Conservation (phyloP, 2,888 invertebrate genomes). For the Ypsolopha scabrella region DNA sequence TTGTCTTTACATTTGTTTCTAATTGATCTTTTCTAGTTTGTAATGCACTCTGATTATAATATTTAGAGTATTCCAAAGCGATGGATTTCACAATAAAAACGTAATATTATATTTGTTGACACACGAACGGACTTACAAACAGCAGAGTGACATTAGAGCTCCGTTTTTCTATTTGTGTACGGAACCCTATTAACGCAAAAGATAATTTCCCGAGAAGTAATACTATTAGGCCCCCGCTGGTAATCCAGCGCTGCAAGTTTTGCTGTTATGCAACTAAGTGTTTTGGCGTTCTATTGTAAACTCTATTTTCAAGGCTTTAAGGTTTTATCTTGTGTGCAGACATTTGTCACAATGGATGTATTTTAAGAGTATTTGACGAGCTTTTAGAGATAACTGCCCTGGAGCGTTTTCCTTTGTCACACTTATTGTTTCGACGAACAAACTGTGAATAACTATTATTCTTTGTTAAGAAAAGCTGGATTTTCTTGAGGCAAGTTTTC, state of each 20-base stretch:
- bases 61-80: too few relatives aligned
- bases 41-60: too few relatives aligned
- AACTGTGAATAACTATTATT: conserved; percentile 35
- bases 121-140: too few relatives aligned
- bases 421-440: conserved; percentile 44
- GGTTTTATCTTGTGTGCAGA: conserved; percentile 18
- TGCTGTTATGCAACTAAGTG: not conserved
- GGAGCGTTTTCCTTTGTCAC: conserved; percentile 52
- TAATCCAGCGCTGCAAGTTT: conserved; percentile 1
- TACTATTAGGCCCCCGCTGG: not conserved
- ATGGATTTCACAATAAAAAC: too few relatives aligned
- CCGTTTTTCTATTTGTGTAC: too few relatives aligned
- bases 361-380: conserved; percentile 53
- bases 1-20: too few relatives aligned
- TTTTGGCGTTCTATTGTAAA: conserved; percentile 5
- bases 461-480: conserved; percentile 25
- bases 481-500: conserved; percentile 16
- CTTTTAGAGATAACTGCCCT: conserved; percentile 55
- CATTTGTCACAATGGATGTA: conserved; percentile 28
- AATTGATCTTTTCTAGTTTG: too few relatives aligned
- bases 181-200: too few relatives aligned
- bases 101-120: too few relatives aligned
- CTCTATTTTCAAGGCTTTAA: conserved; percentile 17
- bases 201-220: conserved; percentile 3
- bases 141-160: too few relatives aligned